phyloP scores from a whole-genome alignment of 1,140 invertebrate genomes.

The Saccostrea echinata region DNA sequence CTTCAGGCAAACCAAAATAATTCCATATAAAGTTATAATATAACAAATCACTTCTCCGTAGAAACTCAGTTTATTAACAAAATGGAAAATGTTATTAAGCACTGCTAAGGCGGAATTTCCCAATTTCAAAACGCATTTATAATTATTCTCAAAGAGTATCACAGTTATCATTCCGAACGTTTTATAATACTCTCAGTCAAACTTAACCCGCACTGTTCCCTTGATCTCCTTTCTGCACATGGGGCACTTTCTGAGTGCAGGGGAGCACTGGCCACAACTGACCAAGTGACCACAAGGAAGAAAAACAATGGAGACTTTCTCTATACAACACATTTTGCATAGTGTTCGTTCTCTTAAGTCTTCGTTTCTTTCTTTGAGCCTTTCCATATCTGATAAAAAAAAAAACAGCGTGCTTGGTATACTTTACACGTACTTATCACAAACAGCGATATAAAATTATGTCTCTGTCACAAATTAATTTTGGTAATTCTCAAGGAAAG shows the following conservation, averaged over 20 bases:
- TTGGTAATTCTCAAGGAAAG: not conserved
- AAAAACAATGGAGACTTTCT: slow-evolving; percentile 92
- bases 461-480: not conserved
- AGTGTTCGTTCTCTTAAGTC: slow-evolving; percentile 88
- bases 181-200: not conserved
- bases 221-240: slow-evolving; percentile 84
- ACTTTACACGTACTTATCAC: not conserved
- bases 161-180: no score
- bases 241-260: slow-evolving; percentile 88
- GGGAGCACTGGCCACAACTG: slow-evolving; percentile 90
- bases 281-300: slow-evolving; percentile 93
- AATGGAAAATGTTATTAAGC: no score
- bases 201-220: slow-evolving; percentile 10
- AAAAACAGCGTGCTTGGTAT: not conserved
- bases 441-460: not conserved
- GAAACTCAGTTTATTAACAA: no score
- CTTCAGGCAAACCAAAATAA: no score
- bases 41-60: no score
- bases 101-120: no score
- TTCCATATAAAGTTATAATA: no score
- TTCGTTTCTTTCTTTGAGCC: slow-evolving; percentile 56
- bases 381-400: not conserved
- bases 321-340: slow-evolving; percentile 95
- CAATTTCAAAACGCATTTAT: no score
- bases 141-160: no score